Conservation (phyloP, 2,113 vertebrate genomes). For the Glaucomys volans region DNA sequence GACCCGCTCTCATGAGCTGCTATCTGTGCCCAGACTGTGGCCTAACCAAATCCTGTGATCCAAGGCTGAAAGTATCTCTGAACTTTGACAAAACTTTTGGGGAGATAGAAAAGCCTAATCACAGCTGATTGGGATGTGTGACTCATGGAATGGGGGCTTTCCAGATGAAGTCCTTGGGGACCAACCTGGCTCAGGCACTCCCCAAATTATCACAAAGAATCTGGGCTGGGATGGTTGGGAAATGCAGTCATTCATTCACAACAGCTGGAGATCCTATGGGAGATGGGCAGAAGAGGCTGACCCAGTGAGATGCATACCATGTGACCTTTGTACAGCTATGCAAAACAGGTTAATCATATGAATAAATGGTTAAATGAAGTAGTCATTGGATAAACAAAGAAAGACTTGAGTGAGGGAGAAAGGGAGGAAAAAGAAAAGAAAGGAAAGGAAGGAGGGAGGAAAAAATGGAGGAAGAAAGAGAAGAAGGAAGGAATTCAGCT, state of each 20-base stretch:
- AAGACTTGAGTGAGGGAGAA: accelerated
- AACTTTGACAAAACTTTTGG: neutral
- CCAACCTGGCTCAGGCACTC: neutral
- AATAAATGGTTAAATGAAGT: neutral
- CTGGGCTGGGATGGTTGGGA: neutral
- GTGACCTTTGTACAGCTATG: accelerated
- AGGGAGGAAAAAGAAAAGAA: neutral
- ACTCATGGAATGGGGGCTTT: constrained; percentile 24
- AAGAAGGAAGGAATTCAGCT: too few species aligned
- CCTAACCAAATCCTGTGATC: constrained; percentile 36
- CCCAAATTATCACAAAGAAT: neutral
- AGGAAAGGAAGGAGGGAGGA: too few species aligned
- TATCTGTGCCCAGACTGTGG: neutral
- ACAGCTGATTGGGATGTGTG: constrained; percentile 8
- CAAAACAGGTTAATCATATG: neutral
- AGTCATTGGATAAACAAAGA: neutral
- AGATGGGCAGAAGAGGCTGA: neutral
- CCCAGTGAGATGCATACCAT: neutral
- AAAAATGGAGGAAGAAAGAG: neutral
- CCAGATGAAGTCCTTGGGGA: neutral
- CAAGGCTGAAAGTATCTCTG: constrained; percentile 62
- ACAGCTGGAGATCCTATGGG: neutral
- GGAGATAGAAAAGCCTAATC: constrained; percentile 28
- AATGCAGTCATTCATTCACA: neutral
- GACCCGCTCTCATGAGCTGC: neutral